Conservation (phyloP, 2,888 invertebrate genomes). For the Trachelus tabidus region DNA sequence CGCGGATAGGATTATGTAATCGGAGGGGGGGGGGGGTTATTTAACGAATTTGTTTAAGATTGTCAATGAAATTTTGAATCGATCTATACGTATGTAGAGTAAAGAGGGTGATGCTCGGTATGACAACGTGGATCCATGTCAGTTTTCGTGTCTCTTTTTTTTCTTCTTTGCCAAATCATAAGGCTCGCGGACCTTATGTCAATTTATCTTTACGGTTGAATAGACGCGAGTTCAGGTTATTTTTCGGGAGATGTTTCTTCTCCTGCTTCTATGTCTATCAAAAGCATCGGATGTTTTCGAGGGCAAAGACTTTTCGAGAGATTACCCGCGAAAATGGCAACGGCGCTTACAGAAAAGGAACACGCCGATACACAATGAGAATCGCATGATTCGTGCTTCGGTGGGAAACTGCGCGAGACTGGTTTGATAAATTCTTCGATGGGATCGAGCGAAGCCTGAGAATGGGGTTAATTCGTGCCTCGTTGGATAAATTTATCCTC, state of each 20-base stretch:
- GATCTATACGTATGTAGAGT: neutral
- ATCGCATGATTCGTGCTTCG: neutral
- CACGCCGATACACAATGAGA: neutral
- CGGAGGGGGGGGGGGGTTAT: neutral
- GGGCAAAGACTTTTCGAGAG: neutral
- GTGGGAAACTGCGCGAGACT: neutral
- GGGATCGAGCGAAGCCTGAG: neutral
- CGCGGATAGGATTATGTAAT: neutral
- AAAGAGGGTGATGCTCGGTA: neutral
- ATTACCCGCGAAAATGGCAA: neutral
- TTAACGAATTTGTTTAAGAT: neutral
- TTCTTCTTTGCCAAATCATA: conserved; percentile 41
- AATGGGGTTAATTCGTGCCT: neutral
- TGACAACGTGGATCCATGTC: conserved; percentile 26
- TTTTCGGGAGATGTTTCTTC: neutral
- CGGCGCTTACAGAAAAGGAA: neutral
- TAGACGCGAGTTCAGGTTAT: neutral
- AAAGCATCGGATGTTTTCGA: neutral
- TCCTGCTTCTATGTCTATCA: neutral
- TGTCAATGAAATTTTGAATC: neutral
- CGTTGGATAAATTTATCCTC: neutral
- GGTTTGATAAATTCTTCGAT: neutral
- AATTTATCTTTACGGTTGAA: conserved; percentile 45
- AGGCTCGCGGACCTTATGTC: conserved; percentile 42
- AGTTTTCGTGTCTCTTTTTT: conserved; percentile 31